Conservation (phyloP, 2,797 vertebrate genomes). For the Fundulus diaphanus region DNA sequence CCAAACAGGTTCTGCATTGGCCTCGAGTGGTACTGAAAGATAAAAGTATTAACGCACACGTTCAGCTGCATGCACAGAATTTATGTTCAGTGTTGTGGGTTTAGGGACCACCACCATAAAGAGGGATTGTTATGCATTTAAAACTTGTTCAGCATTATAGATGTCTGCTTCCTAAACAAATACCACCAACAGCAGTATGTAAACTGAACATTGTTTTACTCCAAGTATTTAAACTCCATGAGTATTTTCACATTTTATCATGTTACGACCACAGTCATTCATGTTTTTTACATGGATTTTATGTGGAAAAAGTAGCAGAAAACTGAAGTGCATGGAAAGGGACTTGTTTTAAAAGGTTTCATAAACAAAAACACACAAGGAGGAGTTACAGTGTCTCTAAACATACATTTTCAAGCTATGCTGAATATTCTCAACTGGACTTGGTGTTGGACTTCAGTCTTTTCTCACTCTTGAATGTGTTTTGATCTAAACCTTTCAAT, state of each 20-base stretch:
- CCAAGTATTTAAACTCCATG: background rate
- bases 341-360: background rate
- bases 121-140: conserved; percentile 5
- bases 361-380: too few relatives aligned
- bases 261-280: background rate
- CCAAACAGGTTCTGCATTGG: conserved; percentile 4
- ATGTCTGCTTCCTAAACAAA: background rate
- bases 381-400: background rate
- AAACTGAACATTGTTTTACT: background rate
- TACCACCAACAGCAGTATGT: background rate
- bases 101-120: background rate
- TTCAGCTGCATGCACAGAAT: background rate
- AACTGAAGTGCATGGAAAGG: background rate
- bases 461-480: background rate
- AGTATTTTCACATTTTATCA: background rate
- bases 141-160: background rate
- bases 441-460: background rate
- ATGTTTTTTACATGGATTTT: background rate
- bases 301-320: background rate
- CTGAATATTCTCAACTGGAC: background rate
- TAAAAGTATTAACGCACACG: conserved; percentile 1
- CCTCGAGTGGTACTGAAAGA: conserved; percentile 1
- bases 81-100: conserved; percentile 1
- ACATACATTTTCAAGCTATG: background rate
- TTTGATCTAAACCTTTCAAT: background rate